Percentiles rank a stretch among this genome's conserved stretches.
phyloP scores from a whole-genome alignment of 2,888 invertebrate species.

The Eupithecia abbreviata region DNA sequence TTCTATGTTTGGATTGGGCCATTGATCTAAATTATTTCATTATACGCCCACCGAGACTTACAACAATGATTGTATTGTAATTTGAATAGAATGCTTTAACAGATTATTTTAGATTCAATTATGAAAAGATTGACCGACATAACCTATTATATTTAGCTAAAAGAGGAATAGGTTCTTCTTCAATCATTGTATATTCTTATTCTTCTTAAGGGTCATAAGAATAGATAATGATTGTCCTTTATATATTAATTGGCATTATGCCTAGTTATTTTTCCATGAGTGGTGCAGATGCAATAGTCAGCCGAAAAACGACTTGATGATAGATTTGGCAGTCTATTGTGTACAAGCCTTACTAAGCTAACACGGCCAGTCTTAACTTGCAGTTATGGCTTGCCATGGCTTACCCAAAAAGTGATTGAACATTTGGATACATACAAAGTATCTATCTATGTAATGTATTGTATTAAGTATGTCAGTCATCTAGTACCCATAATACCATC shows the following conservation, averaged over 20 bases:
- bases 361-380: too few relatives aligned
- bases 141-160: not conserved
- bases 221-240: too few relatives aligned
- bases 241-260: too few relatives aligned
- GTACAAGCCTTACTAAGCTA: not conserved
- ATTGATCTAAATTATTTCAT: slow-evolving; percentile 39
- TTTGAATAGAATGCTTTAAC: not conserved
- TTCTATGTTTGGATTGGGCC: slow-evolving; percentile 33
- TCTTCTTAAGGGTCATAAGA: too few relatives aligned
- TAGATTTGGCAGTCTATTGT: not conserved
- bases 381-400: not conserved
- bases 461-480: too few relatives aligned
- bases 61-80: not conserved
- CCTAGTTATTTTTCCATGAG: not conserved
- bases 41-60: slow-evolving; percentile 4
- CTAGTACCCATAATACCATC: too few relatives aligned
- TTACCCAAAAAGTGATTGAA: not conserved
- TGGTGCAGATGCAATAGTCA: not conserved
- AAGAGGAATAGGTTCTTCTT: not conserved
- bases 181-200: too few relatives aligned
- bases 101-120: not conserved
- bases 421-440: too few relatives aligned
- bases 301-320: not conserved
- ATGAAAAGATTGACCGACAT: not conserved
- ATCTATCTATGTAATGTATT: too few relatives aligned